Base-by-base conservation (phyloP, 2,888 invertebrate species). In the Pyrochroa serraticornis region DNA sequence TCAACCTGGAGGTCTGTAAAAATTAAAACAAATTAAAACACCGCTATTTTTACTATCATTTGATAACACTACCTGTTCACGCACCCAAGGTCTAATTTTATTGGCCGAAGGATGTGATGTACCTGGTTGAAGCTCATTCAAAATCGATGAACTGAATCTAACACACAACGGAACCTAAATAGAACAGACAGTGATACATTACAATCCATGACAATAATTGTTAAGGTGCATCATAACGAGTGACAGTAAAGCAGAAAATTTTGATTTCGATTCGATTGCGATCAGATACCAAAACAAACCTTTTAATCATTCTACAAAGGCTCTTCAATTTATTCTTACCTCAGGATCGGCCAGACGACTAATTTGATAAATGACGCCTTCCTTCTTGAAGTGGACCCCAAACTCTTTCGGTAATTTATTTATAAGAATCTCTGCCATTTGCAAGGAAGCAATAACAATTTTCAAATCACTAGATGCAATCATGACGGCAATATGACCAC, bases 401-500 rank as follows among this genome's bases (percentile, higher is more conserved):
- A 98, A 99, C 54, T 97, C 90, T 64, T 96, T 92, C 0, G 97
- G 96, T 70, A 99, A 81, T 74, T 97, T 96, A 78, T 93, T 92
- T 93, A 98, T 96, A 60, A 99, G 82, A 69, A 98, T 94, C 79
- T 95, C 94, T 3, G 96, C 95, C 87, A 99, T 92, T 82, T 99
- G 98, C 47, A 98, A 82, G 37, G 97, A 96, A 49, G 96, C 96
- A 44, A 98, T 97, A 38, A 97, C 95, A 74, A 98, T 96, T 73
- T 96, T 89, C 62, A 98, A 84, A 82, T 98, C 98, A 77, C 91
- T 93, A 3, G 97, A 97, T 0, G 97, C 96, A 87, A 98, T 88
- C 97, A 98, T 98, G 56, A 95, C 96, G 31, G 97, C 97, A 75
- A 98, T 94, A 80, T 98, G 97, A 70, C 97, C 97, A 60, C 95